Evolutionary conservation across 2,797 vertebrate species (phyloP).

Genomic region (Gastrophryne carolinensis): DNA sequence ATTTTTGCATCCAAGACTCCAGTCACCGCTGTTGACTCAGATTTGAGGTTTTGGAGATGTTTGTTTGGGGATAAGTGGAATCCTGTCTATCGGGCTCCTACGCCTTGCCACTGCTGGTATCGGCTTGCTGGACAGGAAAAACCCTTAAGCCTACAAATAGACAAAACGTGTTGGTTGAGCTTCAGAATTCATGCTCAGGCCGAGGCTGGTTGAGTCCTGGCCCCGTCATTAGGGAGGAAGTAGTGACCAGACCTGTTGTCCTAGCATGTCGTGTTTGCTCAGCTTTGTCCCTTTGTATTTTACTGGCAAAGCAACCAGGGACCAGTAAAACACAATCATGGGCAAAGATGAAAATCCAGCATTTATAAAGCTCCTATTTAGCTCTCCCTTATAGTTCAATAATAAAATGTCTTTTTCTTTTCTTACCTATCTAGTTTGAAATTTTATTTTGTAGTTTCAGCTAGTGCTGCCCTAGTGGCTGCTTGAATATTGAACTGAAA

Average conservation of each 20-base stretch:
- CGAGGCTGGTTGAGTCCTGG: not conserved
- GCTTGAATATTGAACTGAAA: no score
- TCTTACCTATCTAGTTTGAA: no score
- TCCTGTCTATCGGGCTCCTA: slow-evolving; percentile 1
- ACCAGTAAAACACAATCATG: no score
- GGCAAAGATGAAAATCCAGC: no score
- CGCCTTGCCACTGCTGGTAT: slow-evolving; percentile 39
- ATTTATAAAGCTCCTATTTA: no score
- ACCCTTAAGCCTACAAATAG: slow-evolving; percentile 38
- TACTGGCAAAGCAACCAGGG: no score
- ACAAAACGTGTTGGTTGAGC: slow-evolving; percentile 27
- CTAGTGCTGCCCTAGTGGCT: no score
- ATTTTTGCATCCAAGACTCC: slow-evolving; percentile 33
- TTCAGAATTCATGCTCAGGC: slow-evolving; percentile 33
- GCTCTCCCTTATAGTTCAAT: no score
- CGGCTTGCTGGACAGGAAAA: slow-evolving; percentile 27
- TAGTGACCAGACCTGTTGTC: not conserved
- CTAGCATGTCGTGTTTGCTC: not conserved
- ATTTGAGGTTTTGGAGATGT: slow-evolving; percentile 27
- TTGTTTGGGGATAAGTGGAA: slow-evolving; percentile 40
- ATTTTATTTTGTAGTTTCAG: no score
- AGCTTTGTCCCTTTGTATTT: no score
- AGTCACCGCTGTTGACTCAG: slow-evolving; percentile 41
- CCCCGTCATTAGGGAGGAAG: slow-evolving; percentile 2
- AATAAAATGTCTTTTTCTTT: no score